phyloP scores from a whole-genome alignment of 2,888 invertebrate species.

The Rhabditoides inermis region DNA sequence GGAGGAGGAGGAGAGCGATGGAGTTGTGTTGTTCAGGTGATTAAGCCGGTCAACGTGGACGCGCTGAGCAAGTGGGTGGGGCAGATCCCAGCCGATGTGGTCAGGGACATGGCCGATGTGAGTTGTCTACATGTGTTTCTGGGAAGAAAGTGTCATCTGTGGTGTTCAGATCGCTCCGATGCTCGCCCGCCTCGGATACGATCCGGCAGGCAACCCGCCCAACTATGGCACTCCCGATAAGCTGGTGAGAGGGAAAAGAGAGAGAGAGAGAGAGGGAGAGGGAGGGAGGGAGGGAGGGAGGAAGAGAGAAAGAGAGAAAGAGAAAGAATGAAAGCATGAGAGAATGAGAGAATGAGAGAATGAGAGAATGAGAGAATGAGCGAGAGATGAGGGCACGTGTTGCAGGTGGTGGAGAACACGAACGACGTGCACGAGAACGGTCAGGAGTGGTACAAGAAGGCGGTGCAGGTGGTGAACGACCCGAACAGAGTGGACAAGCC shows the following conservation, averaged over 20 bases:
- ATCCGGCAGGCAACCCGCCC: constrained; percentile 85
- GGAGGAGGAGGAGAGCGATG: too few species aligned
- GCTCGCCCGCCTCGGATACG: constrained; percentile 64
- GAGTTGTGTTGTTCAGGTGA: too few species aligned
- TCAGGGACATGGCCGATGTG: constrained; percentile 59
- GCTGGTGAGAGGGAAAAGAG: too few species aligned
- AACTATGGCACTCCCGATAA: too few species aligned
- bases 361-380: too few species aligned
- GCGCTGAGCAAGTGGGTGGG: constrained; percentile 65
- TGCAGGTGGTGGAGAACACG: constrained; percentile 47
- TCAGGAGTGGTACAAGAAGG: constrained; percentile 46
- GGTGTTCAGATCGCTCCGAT: constrained; percentile 44
- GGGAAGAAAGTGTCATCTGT: background rate
- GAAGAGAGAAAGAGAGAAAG: too few species aligned
- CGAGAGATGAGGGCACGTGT: too few species aligned
- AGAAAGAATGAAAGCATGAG: too few species aligned
- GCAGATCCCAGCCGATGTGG: constrained; percentile 68
- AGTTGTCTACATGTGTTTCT: too few species aligned
- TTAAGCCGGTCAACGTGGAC: constrained; percentile 92
- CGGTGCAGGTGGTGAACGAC: constrained; percentile 40
- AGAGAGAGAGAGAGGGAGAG: too few species aligned
- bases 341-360: too few species aligned
- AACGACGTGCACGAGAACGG: constrained; percentile 46
- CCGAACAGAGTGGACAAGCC: constrained; percentile 40
- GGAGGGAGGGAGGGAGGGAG: too few species aligned